phyloP scores from a whole-genome alignment of 2,888 invertebrate genomes.

The Drosophila aldrichi region DNA sequence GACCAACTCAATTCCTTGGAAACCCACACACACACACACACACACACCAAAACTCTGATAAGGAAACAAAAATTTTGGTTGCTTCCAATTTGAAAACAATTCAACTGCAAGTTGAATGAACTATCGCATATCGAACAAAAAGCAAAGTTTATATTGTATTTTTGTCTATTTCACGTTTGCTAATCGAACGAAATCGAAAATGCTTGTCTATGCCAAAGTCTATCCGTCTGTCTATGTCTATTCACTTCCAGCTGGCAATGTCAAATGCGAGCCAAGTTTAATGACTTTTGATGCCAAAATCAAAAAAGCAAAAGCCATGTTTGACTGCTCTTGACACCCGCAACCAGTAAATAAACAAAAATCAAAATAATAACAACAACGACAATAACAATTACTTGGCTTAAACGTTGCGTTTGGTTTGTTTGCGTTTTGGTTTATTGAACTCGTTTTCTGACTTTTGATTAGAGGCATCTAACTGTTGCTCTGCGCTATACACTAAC shows the following conservation, averaged over 20 bases:
- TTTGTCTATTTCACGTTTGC: conserved; percentile 35
- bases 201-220: conserved; percentile 26
- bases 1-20: conserved; percentile 35
- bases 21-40: conserved; percentile 3
- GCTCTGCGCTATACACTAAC: conserved; percentile 17
- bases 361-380: not conserved
- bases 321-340: conserved; percentile 75
- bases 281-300: conserved; percentile 61
- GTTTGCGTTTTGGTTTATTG: conserved; percentile 64
- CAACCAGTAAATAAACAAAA: conserved; percentile 24
- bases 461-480: conserved; percentile 63
- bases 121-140: conserved; percentile 21
- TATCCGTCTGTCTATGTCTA: conserved; percentile 32
- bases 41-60: conserved; percentile 47
- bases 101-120: conserved; percentile 64
- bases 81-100: conserved; percentile 31
- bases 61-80: conserved; percentile 44
- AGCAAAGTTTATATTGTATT: conserved; percentile 3
- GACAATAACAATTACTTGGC: conserved; percentile 43
- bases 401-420: conserved; percentile 48
- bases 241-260: conserved; percentile 67
- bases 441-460: conserved; percentile 71
- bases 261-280: conserved; percentile 75
- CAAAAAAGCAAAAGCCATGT: conserved; percentile 33
- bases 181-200: conserved; percentile 48